Conservation (phyloP, 1,140 invertebrate species). For the Pogonognathellus flavescens region DNA sequence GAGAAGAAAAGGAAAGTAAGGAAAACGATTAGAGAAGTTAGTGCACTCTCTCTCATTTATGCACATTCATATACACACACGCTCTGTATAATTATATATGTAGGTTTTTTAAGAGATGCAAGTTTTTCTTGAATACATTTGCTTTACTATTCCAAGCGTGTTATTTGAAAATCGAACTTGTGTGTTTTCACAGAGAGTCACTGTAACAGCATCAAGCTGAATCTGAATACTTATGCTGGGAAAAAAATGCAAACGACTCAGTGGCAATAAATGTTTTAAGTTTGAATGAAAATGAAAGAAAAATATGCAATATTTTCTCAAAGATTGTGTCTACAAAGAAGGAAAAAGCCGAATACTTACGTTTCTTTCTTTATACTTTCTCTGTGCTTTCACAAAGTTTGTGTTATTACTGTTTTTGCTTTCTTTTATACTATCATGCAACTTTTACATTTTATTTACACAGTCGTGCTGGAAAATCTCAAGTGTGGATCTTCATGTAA, state of each 20-base stretch:
- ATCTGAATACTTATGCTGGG: background rate
- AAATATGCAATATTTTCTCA: slow-evolving; percentile 17
- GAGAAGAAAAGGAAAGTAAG: background rate
- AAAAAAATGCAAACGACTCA: background rate
- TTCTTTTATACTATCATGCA: background rate
- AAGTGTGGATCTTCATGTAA: background rate
- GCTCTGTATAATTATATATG: background rate
- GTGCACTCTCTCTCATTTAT: background rate
- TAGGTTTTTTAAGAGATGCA: background rate
- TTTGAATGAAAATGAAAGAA: slow-evolving; percentile 33
- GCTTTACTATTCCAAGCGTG: background rate
- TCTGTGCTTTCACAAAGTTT: slow-evolving; percentile 5
- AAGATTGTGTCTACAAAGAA: background rate
- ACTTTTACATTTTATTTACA: background rate
- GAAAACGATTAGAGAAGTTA: background rate
- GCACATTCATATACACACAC: slow-evolving; percentile 1
- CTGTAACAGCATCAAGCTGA: background rate
- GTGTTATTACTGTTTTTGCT: background rate
- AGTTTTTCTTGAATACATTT: background rate
- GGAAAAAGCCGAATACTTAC: background rate
- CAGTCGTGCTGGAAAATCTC: background rate
- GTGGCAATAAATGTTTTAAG: slow-evolving; percentile 36
- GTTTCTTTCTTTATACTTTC: slow-evolving; percentile 16
- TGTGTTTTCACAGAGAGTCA: background rate
- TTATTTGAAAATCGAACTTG: slow-evolving; percentile 29